Conservation (phyloP, 2,797 vertebrate genomes). For the Periparus ater region DNA sequence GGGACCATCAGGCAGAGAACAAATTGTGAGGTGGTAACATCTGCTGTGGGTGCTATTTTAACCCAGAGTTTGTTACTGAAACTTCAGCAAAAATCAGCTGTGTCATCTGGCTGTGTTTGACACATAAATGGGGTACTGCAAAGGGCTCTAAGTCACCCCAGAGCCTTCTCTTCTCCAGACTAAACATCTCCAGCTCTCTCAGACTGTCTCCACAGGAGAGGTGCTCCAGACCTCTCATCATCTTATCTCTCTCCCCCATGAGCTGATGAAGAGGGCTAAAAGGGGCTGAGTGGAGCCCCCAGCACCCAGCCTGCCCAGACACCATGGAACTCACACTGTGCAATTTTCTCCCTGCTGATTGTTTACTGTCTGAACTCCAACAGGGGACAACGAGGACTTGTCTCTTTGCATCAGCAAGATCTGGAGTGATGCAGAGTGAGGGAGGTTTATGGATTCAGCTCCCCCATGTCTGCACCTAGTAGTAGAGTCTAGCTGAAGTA, state of each 20-base stretch:
- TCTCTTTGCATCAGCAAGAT: background rate
- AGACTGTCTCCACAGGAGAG: background rate
- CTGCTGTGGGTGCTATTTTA: background rate
- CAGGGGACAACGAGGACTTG: background rate
- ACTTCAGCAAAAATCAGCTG: background rate
- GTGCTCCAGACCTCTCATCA: background rate
- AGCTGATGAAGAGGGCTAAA: background rate
- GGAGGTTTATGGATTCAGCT: background rate
- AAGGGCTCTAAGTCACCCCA: background rate
- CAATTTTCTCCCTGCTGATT: background rate
- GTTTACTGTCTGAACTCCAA: background rate
- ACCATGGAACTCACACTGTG: background rate
- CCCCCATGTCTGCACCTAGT: background rate
- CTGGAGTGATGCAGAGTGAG: background rate
- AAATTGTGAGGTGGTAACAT: background rate
- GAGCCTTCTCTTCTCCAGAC: background rate
- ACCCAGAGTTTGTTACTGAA: background rate
- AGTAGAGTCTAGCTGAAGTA: background rate
- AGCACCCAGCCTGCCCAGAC: background rate
- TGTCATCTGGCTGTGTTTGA: background rate
- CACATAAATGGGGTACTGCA: too few relatives aligned
- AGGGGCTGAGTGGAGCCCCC: background rate
- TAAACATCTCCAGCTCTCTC: background rate
- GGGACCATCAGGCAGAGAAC: background rate
- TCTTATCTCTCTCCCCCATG: background rate